Conservation (phyloP, 2,797 vertebrate species). For the Melanotaenia nigrans region DNA sequence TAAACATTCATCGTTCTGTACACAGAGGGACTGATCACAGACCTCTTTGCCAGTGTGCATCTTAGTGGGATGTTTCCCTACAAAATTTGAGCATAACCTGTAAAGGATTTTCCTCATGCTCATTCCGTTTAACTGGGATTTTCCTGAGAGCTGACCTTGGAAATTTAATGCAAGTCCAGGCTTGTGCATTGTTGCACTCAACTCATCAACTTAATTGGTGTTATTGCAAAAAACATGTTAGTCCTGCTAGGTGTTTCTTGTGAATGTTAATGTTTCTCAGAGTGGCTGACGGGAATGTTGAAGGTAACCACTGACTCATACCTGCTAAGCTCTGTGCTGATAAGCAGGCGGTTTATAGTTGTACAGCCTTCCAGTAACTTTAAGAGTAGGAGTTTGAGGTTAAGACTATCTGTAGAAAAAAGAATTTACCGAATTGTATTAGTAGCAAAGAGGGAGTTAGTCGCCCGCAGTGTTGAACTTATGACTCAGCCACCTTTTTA, state of each 20-base stretch:
- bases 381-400: background rate
- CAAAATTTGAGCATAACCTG: background rate
- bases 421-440: constrained; percentile 1
- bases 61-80: background rate
- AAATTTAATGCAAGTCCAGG: constrained; percentile 61
- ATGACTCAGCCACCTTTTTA: background rate
- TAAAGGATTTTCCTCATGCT: constrained; percentile 10
- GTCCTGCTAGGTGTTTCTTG: background rate
- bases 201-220: background rate
- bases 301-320: constrained; percentile 48
- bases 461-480: background rate
- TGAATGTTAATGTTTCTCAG: constrained; percentile 25
- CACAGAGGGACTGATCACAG: constrained; percentile 48
- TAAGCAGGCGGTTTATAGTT: constrained; percentile 54
- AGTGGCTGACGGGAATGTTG: constrained; percentile 49
- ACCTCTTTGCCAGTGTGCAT: background rate
- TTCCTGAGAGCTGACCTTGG: constrained; percentile 62
- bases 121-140: constrained; percentile 18
- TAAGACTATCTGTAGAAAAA: background rate
- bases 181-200: constrained; percentile 38
- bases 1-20: constrained; percentile 76
- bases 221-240: background rate
- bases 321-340: constrained; percentile 44
- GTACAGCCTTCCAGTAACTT: background rate
- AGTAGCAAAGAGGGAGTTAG: background rate